Percentiles rank a stretch among this genome's conserved stretches.
phyloP scores from a whole-genome alignment of 2,888 invertebrate genomes.

The Scaptodrosophila latifasciaeformis region DNA sequence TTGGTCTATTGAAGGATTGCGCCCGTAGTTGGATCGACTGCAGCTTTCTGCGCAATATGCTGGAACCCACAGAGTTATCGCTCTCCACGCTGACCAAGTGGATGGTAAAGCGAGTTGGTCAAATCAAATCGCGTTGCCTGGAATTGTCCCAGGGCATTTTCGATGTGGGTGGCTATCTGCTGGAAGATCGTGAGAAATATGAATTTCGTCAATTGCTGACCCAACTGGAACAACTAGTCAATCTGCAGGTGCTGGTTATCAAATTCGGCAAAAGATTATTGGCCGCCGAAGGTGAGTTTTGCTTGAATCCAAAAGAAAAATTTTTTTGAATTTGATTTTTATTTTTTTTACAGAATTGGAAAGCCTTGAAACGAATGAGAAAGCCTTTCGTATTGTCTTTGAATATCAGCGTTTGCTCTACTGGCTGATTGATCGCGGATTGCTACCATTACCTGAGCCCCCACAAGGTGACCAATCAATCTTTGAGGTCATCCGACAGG shows the following conservation, averaged over 20 bases:
- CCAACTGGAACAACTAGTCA: conserved; percentile 82
- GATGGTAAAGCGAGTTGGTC: conserved; percentile 85
- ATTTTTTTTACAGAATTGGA: conserved; percentile 49
- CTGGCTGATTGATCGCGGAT: conserved; percentile 86
- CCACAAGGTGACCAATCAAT: no score
- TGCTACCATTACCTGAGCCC: no score
- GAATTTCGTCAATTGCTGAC: conserved; percentile 82
- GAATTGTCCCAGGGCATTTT: conserved; percentile 80
- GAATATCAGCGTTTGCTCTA: conserved; percentile 87
- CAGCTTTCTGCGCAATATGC: conserved; percentile 77
- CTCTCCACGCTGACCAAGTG: conserved; percentile 82
- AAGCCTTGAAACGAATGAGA: conserved; percentile 73
- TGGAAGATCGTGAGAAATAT: conserved; percentile 83
- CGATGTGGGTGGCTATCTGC: conserved; percentile 80
- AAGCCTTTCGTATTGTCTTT: conserved; percentile 81
- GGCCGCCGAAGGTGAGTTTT: conserved; percentile 77
- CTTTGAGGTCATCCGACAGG: no score
- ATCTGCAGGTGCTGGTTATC: conserved; percentile 80
- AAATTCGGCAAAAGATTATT: conserved; percentile 77
- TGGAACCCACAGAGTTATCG: conserved; percentile 59
- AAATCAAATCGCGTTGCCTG: conserved; percentile 83
- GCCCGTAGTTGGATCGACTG: conserved; percentile 88
- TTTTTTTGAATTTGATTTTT: no score
- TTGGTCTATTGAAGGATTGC: conserved; percentile 83
- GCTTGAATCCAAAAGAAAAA: no score